A percentile compares a stretch with the other conserved stretches of the same genome.
Evolutionary conservation across 2,113 vertebrate species (phyloP).

Genomic region (Synodontis membranacea): DNA sequence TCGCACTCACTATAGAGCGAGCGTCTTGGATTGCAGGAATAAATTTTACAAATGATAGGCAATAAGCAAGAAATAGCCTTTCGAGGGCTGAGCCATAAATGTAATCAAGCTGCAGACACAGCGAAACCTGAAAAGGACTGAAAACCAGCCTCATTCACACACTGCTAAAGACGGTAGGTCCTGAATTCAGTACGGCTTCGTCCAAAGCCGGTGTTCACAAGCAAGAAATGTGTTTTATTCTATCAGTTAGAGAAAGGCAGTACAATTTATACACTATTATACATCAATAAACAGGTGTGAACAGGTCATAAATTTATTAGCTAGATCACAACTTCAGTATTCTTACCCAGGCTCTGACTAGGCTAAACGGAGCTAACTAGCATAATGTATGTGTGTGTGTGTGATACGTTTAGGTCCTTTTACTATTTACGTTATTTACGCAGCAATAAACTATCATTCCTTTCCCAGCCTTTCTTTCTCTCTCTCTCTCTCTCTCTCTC

Average conservation of each 20-base stretch:
- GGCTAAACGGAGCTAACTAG: background rate
- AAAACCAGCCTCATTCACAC: background rate
- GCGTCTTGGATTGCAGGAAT: background rate
- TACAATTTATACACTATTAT: background rate
- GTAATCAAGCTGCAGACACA: background rate
- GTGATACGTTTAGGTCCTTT: no score
- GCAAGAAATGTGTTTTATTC: background rate
- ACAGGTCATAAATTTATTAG: background rate
- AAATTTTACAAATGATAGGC: slow-evolving; percentile 4
- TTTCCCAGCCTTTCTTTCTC: background rate
- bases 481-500: no score
- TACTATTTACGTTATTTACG: background rate
- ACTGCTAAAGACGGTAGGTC: background rate
- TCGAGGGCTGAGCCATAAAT: background rate
- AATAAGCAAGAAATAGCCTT: slow-evolving; percentile 11
- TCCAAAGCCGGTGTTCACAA: background rate
- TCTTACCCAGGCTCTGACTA: background rate
- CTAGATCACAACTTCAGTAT: background rate
- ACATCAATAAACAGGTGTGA: background rate
- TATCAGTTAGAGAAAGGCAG: background rate
- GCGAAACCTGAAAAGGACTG: background rate
- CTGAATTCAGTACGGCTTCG: background rate
- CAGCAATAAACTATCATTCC: background rate
- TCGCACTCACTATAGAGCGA: background rate
- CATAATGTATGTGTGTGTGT: no score